Evolutionary conservation across 2,888 invertebrate genomes (phyloP).

Genomic region (Mechanitis mazaeus): DNA sequence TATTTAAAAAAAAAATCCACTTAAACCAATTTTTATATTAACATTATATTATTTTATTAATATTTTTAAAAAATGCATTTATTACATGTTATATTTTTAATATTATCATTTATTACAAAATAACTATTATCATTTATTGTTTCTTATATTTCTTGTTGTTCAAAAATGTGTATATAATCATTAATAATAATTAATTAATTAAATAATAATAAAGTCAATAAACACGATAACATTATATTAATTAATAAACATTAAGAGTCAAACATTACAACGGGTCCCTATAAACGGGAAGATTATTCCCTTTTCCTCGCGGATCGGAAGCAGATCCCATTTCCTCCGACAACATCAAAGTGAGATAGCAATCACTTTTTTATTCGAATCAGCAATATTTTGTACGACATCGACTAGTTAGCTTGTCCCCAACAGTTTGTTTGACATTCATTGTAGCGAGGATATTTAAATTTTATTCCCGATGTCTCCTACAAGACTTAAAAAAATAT

Average conservation of each 20-base stretch:
- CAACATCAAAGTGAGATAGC: slow-evolving; percentile 76
- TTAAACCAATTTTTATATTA: background rate
- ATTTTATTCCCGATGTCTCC: slow-evolving; percentile 11
- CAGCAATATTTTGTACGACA: slow-evolving; percentile 69
- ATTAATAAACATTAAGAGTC: slow-evolving; percentile 3
- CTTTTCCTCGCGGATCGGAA: slow-evolving; percentile 70
- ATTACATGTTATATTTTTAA: too few relatives aligned
- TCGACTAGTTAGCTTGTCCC: slow-evolving; percentile 50
- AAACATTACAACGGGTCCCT: slow-evolving; percentile 47
- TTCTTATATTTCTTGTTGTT: too few relatives aligned
- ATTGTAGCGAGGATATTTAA: slow-evolving; percentile 27
- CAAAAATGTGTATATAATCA: too few relatives aligned
- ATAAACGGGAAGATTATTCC: slow-evolving; percentile 67
- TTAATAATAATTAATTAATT: too few relatives aligned
- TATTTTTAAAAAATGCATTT: too few relatives aligned
- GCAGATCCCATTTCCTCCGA: slow-evolving; percentile 75
- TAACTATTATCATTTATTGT: too few relatives aligned
- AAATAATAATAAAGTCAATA: too few relatives aligned
- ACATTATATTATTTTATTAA: too few relatives aligned
- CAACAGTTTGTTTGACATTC: slow-evolving; percentile 33
- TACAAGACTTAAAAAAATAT: background rate
- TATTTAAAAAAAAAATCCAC: too few relatives aligned
- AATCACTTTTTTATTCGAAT: slow-evolving; percentile 73
- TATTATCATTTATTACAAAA: too few relatives aligned
- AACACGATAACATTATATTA: background rate